phyloP scores from a whole-genome alignment of 37 sponge, comb jelly and placozoan genomes.

The Haliclona indistincta region DNA sequence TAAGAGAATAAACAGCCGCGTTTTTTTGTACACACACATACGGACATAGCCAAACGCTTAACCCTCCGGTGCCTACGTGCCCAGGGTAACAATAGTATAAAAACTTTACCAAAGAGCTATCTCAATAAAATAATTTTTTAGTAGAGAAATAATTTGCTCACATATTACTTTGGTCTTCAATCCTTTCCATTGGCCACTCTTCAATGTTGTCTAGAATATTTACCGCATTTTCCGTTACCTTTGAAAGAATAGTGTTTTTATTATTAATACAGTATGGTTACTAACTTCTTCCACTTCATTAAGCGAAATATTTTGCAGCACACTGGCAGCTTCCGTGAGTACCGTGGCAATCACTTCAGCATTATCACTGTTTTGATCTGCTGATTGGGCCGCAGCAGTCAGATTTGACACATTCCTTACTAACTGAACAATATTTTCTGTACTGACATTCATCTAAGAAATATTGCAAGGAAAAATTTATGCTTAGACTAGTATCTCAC shows the following conservation, averaged over 20 bases:
- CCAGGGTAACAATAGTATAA: not conserved
- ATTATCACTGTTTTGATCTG: not conserved
- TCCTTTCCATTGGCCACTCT: slow-evolving; percentile 35
- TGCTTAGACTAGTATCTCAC: not conserved
- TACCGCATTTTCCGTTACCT: slow-evolving; percentile 23
- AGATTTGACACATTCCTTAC: not conserved
- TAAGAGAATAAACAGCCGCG: not conserved
- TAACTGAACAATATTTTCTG: not conserved
- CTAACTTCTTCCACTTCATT: not conserved
- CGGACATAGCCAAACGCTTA: too few species aligned
- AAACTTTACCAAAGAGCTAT: slow-evolving; percentile 2
- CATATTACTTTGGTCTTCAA: slow-evolving; percentile 22
- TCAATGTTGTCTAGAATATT: slow-evolving; percentile 26
- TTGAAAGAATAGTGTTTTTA: not conserved
- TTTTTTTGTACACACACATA: not conserved
- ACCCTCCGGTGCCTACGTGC: not conserved
- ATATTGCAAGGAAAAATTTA: not conserved
- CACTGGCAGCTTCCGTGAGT: not conserved
- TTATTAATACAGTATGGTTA: not conserved
- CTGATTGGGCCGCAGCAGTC: not conserved
- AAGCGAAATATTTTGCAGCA: not conserved
- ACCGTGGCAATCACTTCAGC: not conserved
- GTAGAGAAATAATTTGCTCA: not conserved
- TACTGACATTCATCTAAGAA: not conserved
- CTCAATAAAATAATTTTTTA: not conserved